These are phyloP conservation scores for Cirrhinus mrigala DNA, from an alignment of 2,797 vertebrate genomes.

Conservation along the genomic window DNA sequence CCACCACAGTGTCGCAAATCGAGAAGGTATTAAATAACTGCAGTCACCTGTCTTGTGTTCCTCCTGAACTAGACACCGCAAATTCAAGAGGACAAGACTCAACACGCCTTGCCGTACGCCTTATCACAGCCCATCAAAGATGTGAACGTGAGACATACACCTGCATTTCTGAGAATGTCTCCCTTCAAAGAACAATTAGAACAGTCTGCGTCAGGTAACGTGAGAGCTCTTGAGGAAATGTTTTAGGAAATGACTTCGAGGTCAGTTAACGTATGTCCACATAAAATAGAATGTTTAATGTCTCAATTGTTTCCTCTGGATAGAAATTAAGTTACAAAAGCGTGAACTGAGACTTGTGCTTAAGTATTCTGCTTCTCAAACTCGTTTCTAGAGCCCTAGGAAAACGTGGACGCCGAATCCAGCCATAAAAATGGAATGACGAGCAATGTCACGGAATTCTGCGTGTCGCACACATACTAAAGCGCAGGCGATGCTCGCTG, in stretches of 20 bases:
- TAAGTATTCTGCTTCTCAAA: no score
- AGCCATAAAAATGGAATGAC: no score
- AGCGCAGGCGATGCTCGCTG: no score
- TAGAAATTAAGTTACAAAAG: neutral
- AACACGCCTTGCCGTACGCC: conserved; percentile 56
- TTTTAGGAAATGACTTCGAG: conserved; percentile 41
- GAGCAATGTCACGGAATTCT: no score
- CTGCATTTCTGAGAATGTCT: conserved; percentile 7
- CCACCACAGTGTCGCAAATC: neutral
- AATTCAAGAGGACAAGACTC: conserved; percentile 66
- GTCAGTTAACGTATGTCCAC: conserved; percentile 11
- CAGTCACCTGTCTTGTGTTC: conserved; percentile 51
- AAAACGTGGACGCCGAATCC: no score
- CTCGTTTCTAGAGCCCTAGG: neutral
- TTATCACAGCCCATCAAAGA: conserved; percentile 38
- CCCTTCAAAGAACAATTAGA: neutral
- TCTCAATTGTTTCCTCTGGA: neutral
- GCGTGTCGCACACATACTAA: no score
- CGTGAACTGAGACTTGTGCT: neutral
- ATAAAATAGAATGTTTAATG: neutral
- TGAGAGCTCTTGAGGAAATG: neutral
- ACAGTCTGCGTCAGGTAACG: conserved; percentile 6
- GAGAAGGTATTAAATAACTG: conserved; percentile 15
- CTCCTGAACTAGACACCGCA: conserved; percentile 63
- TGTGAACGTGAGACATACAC: neutral